These are phyloP conservation scores for Cryptoblepharus egeriae DNA, from an alignment of 2,797 vertebrate genomes.

Conservation along the genomic window DNA sequence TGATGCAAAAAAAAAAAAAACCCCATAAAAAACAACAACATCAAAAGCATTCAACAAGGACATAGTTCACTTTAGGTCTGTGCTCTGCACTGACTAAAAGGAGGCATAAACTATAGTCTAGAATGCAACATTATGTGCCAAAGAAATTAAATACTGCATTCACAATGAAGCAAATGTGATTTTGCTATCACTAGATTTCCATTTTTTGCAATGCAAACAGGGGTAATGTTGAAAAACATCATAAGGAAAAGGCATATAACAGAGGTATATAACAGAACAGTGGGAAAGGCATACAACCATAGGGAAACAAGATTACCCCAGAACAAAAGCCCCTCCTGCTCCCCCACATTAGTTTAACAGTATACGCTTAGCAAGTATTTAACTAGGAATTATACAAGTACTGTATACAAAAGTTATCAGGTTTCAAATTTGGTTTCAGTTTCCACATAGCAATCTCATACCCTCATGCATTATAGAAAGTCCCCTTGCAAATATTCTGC, in stretches of 20 bases:
- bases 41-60: not conserved
- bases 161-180: not conserved
- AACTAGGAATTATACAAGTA: not conserved
- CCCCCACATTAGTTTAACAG: not conserved
- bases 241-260: not conserved
- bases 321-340: not conserved
- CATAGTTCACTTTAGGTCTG: not conserved
- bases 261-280: not conserved
- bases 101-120: fast-evolving
- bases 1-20: constrained; percentile 1
- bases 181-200: not conserved
- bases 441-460: not conserved
- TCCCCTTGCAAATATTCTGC: not conserved
- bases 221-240: not conserved
- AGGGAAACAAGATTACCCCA: not conserved
- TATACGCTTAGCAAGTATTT: not conserved
- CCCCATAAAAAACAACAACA: no score
- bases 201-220: not conserved
- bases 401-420: not conserved
- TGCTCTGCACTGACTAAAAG: not conserved
- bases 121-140: not conserved
- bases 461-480: not conserved
- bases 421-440: not conserved
- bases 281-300: not conserved
- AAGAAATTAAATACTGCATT: not conserved